Conservation (phyloP, 2,797 vertebrate genomes). For the Onychomys leucogaster region DNA sequence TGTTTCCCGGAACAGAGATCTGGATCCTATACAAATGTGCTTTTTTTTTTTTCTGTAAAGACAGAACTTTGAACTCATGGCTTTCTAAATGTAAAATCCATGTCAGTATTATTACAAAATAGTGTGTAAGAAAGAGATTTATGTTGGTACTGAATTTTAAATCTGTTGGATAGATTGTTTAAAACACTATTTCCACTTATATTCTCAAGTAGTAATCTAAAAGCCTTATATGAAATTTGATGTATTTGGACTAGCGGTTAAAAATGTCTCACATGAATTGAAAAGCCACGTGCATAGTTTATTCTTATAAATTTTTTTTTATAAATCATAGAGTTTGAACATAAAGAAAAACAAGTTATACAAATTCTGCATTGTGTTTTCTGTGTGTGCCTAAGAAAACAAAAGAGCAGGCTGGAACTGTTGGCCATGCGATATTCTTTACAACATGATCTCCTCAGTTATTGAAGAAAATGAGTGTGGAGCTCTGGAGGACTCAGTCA, state of each 20-base stretch:
- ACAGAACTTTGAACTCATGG: background rate
- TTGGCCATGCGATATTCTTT: background rate
- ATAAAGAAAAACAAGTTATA: background rate
- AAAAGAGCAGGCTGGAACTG: background rate
- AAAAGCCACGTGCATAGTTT: background rate
- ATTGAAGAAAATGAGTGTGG: background rate
- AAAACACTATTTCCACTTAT: background rate
- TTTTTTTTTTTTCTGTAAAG: background rate
- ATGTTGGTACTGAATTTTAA: background rate
- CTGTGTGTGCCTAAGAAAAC: background rate
- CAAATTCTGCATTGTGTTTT: background rate
- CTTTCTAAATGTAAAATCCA: background rate
- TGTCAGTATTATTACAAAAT: background rate
- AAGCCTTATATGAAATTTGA: background rate
- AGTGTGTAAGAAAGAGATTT: background rate
- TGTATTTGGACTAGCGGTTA: background rate
- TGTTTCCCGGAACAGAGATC: background rate
- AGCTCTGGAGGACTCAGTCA: too few relatives aligned
- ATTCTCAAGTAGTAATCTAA: conserved; percentile 24
- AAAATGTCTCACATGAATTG: background rate
- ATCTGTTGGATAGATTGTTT: background rate
- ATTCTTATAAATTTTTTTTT: background rate
- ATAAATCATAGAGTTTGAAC: background rate
- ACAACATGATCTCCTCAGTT: background rate
- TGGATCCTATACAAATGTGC: background rate